Percentiles rank a stretch among this genome's conserved stretches.
phyloP scores from a whole-genome alignment of 2,797 vertebrate genomes.

The Pantherophis alleghaniensis region DNA sequence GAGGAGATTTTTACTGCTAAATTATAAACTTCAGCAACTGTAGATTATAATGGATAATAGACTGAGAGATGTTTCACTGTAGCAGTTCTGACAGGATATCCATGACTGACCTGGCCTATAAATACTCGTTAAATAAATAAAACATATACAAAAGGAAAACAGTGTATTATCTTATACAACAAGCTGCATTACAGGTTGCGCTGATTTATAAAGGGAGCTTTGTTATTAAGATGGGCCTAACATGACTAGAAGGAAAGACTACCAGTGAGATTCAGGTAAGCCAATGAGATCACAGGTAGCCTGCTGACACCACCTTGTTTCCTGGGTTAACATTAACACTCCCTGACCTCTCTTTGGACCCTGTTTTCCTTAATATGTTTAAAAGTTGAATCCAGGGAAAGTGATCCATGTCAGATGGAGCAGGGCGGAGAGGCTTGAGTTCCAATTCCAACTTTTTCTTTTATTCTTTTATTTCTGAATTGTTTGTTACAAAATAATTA shows the following conservation, averaged over 20 bases:
- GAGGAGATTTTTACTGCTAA: slow-evolving; percentile 72
- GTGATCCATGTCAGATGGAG: background rate
- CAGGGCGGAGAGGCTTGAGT: background rate
- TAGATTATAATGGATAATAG: slow-evolving; percentile 51
- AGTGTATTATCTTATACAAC: slow-evolving; percentile 42
- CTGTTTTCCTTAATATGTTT: background rate
- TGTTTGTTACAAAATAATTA: background rate
- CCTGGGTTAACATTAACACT: background rate
- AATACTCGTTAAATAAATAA: slow-evolving; percentile 52
- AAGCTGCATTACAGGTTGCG: slow-evolving; percentile 26
- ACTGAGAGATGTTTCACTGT: slow-evolving; percentile 54
- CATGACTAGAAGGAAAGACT: background rate
- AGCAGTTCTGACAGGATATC: slow-evolving; percentile 58
- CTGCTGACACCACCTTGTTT: background rate
- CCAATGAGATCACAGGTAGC: background rate
- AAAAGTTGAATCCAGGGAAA: background rate
- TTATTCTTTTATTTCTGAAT: background rate
- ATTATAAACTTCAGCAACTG: slow-evolving; percentile 67
- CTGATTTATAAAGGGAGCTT: slow-evolving; percentile 30
- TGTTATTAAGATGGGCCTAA: slow-evolving; percentile 29
- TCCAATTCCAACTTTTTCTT: background rate
- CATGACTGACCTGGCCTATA: slow-evolving; percentile 37
- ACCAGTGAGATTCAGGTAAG: background rate
- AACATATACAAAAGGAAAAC: slow-evolving; percentile 19
- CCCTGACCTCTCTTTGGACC: background rate